These are phyloP conservation scores for Litoditis marina DNA, from an alignment of 2,888 invertebrate species.

Conservation along the genomic window DNA sequence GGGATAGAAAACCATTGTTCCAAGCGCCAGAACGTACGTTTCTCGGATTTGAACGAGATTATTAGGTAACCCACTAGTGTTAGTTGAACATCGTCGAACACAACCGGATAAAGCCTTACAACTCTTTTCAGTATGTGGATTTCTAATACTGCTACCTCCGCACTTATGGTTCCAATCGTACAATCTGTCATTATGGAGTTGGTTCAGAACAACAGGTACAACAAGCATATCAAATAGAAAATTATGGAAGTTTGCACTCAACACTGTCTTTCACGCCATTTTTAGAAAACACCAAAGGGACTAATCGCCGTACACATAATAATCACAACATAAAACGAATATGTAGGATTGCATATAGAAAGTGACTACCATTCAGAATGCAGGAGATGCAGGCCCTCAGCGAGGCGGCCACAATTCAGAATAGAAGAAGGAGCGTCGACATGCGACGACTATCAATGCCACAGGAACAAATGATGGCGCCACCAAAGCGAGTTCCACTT, in stretches of 20 bases:
- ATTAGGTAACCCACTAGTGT: too few relatives aligned
- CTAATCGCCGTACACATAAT: too few relatives aligned
- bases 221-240: too few relatives aligned
- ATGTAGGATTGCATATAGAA: too few relatives aligned
- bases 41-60: too few relatives aligned
- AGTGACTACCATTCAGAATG: constrained; percentile 25
- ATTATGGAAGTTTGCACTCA: too few relatives aligned
- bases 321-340: too few relatives aligned
- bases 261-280: too few relatives aligned
- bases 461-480: constrained; percentile 21
- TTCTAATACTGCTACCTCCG: constrained; percentile 64
- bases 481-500: constrained; percentile 8
- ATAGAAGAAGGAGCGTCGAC: constrained; percentile 34
- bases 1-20: background rate
- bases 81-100: background rate
- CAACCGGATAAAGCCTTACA: too few relatives aligned
- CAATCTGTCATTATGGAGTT: constrained; percentile 50
- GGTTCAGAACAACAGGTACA: constrained; percentile 39
- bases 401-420: constrained; percentile 16
- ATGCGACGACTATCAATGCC: constrained; percentile 39
- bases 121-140: constrained; percentile 55
- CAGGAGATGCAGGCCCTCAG: constrained; percentile 31
- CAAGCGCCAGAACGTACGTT: background rate
- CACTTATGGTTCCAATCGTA: constrained; percentile 72
- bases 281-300: too few relatives aligned